phyloP scores from a whole-genome alignment of 1,140 invertebrate genomes.

The Cydia splendana region DNA sequence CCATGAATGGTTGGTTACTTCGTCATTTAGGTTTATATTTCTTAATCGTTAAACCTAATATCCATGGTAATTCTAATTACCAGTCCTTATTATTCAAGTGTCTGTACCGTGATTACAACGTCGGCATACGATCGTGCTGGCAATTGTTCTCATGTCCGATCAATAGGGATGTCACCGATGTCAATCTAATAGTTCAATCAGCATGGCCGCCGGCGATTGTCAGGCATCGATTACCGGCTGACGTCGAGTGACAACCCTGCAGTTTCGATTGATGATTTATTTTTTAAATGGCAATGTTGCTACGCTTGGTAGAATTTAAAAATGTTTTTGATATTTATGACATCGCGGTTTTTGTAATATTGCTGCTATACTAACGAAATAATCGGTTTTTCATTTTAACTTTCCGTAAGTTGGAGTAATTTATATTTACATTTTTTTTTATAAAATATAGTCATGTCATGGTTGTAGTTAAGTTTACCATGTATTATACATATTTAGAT shows the following conservation, averaged over 20 bases:
- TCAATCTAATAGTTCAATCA: conserved; percentile 30
- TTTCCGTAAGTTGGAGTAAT: no score
- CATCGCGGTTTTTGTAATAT: no score
- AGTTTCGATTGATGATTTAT: background rate
- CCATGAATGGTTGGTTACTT: no score
- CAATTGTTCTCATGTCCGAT: conserved; percentile 1
- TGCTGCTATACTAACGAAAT: no score
- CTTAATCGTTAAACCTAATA: no score
- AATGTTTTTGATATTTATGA: no score
- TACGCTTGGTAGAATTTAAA: background rate
- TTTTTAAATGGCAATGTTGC: background rate
- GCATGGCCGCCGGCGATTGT: background rate
- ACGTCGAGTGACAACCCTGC: conserved; percentile 3
- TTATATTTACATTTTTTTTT: no score
- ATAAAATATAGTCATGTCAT: no score
- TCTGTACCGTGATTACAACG: background rate
- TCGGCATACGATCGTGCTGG: background rate
- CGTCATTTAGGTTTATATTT: no score
- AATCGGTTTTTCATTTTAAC: no score
- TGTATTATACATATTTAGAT: no score
- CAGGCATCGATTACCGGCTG: conserved; percentile 21
- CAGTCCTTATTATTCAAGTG: background rate
- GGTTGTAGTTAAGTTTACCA: no score
- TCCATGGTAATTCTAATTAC: background rate
- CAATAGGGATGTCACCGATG: conserved; percentile 7